Base-by-base conservation (phyloP, 2,797 vertebrate genomes). In the Neomorphus geoffroyi region DNA sequence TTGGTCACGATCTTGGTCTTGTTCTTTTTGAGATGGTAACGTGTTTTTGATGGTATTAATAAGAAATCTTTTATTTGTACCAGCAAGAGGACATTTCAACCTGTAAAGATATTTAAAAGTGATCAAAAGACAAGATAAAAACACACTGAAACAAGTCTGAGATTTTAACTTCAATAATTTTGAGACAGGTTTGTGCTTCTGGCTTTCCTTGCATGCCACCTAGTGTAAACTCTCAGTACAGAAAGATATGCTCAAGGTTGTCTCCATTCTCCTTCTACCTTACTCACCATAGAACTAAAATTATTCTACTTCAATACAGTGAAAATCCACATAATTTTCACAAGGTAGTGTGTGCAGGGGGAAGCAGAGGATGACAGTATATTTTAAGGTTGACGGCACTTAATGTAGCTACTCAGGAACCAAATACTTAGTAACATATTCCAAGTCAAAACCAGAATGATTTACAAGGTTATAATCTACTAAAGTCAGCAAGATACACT, bases 1-100 rank as follows among this genome's bases (percentile, higher is more conserved):
- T n/a, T 96, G 95, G 53, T 97, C 97, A 2, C 91, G 94, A 65
- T 97, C 98, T 7, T 97, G 97, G 60, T 97, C 98, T 94, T 97
- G 97, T 9, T 98, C 98, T 88, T 98, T 98, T 61, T 98, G 96
- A 56, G 98, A 96, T 0, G 98, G 98, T 88, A 98, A 93, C 0
- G 98, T 98, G 80, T 98, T 98, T 95, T 99, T 99, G 93, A 99
- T 98, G 14, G 99, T 99, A 98, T 99, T 99, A 86, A 99, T 96
- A 58, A 99, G 98, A 97, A 99, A 99, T 84, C 99, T 98, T 97
- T 99, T 99, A 98, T 99, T 99, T 93, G 99, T 98, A 96, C 98
- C 98, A 70, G 97, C 98, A 32, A 99, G 98, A 37, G 99, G 99
- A 96, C 99, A 99, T 96, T 99, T 99, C 98, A 99, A 98, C 99